Evolutionary conservation across 2,797 vertebrate species (phyloP).

Genomic region (Amblyopsis hoosieri): DNA sequence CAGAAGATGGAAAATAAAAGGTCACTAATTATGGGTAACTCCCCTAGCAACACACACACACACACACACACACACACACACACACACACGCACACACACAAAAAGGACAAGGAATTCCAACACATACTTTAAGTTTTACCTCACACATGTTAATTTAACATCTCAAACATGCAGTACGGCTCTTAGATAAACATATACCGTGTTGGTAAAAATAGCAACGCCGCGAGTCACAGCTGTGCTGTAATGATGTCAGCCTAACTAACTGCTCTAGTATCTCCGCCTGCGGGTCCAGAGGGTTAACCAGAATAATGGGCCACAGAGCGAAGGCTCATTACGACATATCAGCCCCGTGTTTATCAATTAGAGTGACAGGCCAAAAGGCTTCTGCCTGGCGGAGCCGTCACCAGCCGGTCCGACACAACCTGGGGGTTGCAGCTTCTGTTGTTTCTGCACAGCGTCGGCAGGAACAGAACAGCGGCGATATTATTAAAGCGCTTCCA

Average conservation of each 20-base stretch:
- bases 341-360: constrained; percentile 72
- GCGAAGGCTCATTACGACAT: constrained; percentile 72
- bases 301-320: constrained; percentile 70
- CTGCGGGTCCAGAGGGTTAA: constrained; percentile 71
- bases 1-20: constrained; percentile 22
- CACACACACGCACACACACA: neutral
- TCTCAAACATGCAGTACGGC: neutral
- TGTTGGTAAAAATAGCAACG: neutral
- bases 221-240: constrained; percentile 26
- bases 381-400: constrained; percentile 37
- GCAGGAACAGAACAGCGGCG: constrained; percentile 59
- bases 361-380: constrained; percentile 67
- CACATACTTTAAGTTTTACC: constrained; percentile 3
- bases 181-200: neutral
- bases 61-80: constrained; percentile 7
- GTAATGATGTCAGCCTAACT: constrained; percentile 51
- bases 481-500: constrained; percentile 76
- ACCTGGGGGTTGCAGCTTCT: constrained; percentile 46
- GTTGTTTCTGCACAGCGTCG: constrained; percentile 36
- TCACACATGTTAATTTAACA: neutral
- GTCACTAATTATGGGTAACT: constrained; percentile 36
- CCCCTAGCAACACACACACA: constrained; percentile 23
- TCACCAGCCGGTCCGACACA: constrained; percentile 52
- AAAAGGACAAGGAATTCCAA: constrained; percentile 10
- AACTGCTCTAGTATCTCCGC: constrained; percentile 55